These are phyloP conservation scores for Xylocopa sonorina DNA, from an alignment of 1,140 invertebrate genomes.

Conservation along the genomic window DNA sequence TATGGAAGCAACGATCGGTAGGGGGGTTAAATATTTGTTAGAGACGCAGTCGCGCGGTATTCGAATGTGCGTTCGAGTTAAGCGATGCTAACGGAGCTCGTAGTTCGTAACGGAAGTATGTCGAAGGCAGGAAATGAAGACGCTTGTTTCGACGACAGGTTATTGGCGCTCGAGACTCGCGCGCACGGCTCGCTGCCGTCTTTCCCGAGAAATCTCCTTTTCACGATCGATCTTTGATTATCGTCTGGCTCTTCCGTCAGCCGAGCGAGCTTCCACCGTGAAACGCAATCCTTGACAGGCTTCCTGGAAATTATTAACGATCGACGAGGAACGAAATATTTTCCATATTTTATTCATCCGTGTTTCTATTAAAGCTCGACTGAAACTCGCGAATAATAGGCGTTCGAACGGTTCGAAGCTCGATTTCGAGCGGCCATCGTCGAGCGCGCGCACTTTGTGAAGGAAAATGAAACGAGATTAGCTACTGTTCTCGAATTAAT, in stretches of 20 bases:
- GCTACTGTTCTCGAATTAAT: too few species aligned
- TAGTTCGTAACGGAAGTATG: background rate
- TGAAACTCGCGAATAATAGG: too few species aligned
- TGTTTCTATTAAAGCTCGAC: too few species aligned
- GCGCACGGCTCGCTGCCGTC: background rate
- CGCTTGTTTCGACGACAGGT: constrained; percentile 29
- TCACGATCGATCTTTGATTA: constrained; percentile 60
- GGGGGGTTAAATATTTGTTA: background rate
- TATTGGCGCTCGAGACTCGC: constrained; percentile 22
- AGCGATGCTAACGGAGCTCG: constrained; percentile 2
- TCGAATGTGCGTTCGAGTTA: constrained; percentile 4
- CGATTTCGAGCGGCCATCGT: background rate
- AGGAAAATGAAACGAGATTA: too few species aligned
- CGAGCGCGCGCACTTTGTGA: too few species aligned
- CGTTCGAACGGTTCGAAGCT: too few species aligned
- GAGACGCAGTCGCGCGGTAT: too few species aligned
- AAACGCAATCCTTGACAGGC: constrained; percentile 51
- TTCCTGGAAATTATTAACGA: constrained; percentile 52
- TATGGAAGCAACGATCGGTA: background rate
- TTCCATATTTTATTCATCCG: too few species aligned
- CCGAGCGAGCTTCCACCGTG: constrained; percentile 18
- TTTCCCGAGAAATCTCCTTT: constrained; percentile 29
- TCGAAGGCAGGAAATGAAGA: constrained; percentile 32
- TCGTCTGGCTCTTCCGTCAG: constrained; percentile 31
- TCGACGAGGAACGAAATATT: constrained; percentile 53